A percentile compares a stretch with the other conserved stretches of the same genome.
These are phyloP conservation scores for Halocaridina rubra DNA, from an alignment of 2,888 invertebrate genomes.

Conservation along the genomic window DNA sequence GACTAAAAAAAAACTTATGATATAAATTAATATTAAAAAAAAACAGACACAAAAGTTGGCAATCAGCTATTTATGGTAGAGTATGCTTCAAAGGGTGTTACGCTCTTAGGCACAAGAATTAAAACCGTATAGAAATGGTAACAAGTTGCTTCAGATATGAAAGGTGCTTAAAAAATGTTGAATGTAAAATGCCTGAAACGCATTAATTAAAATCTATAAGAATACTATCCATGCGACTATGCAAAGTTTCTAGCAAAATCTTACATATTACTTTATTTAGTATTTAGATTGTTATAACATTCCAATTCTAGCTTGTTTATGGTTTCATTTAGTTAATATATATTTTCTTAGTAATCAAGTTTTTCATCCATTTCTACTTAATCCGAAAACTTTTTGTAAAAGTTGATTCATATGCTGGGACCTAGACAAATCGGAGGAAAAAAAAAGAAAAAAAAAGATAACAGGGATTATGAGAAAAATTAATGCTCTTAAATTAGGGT, in stretches of 20 bases:
- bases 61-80: background rate
- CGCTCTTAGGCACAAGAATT: background rate
- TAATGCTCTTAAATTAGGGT: too few relatives aligned
- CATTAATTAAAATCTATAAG: slow-evolving; percentile 31
- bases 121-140: slow-evolving; percentile 17
- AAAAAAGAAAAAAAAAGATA: slow-evolving; percentile 3
- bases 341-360: slow-evolving; percentile 15
- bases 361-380: slow-evolving; percentile 35
- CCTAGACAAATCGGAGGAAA: background rate
- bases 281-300: slow-evolving; percentile 31
- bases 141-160: slow-evolving; percentile 26
- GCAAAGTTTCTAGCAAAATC: slow-evolving; percentile 38
- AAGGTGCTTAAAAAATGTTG: slow-evolving; percentile 38
- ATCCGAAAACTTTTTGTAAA: slow-evolving; percentile 37
- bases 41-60: background rate
- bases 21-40: background rate
- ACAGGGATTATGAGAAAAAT: background rate
- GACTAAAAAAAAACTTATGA: background rate
- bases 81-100: slow-evolving; percentile 30
- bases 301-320: slow-evolving; percentile 51
- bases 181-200: slow-evolving; percentile 22
- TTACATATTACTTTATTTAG: slow-evolving; percentile 32
- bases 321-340: slow-evolving; percentile 39
- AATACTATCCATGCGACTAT: slow-evolving; percentile 51
- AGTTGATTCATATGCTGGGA: background rate